Conservation (phyloP, 2,888 invertebrate species). For the Apamea sordens region DNA sequence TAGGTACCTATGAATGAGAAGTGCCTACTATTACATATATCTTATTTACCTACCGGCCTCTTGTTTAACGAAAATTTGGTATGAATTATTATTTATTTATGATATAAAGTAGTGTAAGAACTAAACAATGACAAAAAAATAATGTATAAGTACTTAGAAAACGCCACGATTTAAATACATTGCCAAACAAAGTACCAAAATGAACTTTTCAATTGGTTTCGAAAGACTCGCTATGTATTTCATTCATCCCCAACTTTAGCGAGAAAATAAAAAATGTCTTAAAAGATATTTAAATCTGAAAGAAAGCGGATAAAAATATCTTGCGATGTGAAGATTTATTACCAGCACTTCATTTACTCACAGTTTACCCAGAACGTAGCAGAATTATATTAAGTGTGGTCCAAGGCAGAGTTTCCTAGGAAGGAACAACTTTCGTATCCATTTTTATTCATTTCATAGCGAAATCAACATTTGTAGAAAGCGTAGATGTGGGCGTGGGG, state of each 20-base stretch:
- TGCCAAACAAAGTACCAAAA: constrained; percentile 8
- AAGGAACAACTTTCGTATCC: constrained; percentile 59
- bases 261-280: constrained; percentile 40
- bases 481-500: constrained; percentile 81
- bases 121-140: not conserved
- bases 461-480: constrained; percentile 87
- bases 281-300: constrained; percentile 50
- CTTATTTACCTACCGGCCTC: not conserved
- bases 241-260: constrained; percentile 30
- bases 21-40: not conserved
- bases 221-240: constrained; percentile 14
- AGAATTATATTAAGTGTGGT: constrained; percentile 59
- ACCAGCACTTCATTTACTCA: constrained; percentile 58
- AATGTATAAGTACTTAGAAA: not conserved
- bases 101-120: not conserved
- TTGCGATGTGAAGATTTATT: constrained; percentile 61
- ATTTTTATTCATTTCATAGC: constrained; percentile 80
- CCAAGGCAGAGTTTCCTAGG: constrained; percentile 55
- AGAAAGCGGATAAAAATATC: constrained; percentile 58
- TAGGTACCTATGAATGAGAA: not conserved
- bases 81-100: not conserved
- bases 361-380: constrained; percentile 55
- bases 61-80: not conserved
- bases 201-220: constrained; percentile 27
- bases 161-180: not conserved